Conservation (phyloP, 92 coral and sea anemone species). For the Umimayanthus chanpuru region DNA sequence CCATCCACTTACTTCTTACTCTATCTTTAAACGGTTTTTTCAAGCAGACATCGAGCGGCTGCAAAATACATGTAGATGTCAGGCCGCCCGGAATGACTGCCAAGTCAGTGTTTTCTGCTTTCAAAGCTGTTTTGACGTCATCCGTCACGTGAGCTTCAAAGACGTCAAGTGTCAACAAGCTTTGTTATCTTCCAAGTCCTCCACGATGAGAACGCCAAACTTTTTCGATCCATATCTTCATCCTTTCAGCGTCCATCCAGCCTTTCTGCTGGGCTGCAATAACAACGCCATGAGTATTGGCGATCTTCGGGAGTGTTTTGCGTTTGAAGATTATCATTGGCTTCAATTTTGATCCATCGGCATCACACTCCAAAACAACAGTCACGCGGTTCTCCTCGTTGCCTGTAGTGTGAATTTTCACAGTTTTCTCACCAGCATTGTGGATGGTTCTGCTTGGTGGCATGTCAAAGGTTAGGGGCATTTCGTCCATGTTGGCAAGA, state of each 20-base stretch:
- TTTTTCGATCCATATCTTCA: not conserved
- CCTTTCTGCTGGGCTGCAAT: conserved; percentile 1
- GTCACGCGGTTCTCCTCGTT: conserved; percentile 62
- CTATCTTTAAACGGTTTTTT: too few relatives aligned
- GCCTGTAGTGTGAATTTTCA: conserved; percentile 57
- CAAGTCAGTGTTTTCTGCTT: not conserved
- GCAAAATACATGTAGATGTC: too few relatives aligned
- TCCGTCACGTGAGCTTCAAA: not conserved
- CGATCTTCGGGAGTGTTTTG: not conserved
- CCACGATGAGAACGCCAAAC: not conserved
- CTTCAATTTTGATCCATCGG: conserved; percentile 52
- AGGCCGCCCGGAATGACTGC: not conserved
- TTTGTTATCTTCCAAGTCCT: not conserved
- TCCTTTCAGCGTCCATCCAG: not conserved
- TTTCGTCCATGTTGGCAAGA: conserved; percentile 64
- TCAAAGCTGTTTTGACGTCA: not conserved
- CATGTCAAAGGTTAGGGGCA: conserved; percentile 53
- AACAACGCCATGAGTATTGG: not conserved
- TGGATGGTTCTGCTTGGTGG: conserved; percentile 55
- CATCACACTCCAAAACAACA: conserved; percentile 59
- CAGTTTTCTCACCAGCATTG: conserved; percentile 54
- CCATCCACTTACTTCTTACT: too few relatives aligned
- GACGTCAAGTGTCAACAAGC: not conserved
- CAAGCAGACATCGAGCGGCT: too few relatives aligned
- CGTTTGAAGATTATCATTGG: conserved; percentile 23